phyloP scores from a whole-genome alignment of 2,113 vertebrate species.

The Leptocoma aspasia region DNA sequence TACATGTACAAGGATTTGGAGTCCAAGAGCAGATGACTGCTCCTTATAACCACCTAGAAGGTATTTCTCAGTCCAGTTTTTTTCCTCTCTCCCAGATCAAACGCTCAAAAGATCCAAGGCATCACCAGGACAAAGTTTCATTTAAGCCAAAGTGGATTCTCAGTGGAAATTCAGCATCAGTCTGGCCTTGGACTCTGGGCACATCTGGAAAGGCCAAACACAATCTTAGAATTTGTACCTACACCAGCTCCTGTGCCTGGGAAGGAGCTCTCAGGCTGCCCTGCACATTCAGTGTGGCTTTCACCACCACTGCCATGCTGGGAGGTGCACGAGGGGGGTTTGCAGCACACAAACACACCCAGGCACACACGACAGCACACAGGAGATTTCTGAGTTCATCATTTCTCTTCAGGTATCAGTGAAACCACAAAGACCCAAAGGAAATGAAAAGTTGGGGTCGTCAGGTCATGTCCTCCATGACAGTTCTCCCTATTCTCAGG shows the following conservation, averaged over 20 bases:
- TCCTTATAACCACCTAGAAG: background rate
- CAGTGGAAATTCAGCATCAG: background rate
- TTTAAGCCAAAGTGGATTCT: background rate
- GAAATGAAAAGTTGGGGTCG: background rate
- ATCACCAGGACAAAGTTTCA: background rate
- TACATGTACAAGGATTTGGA: background rate
- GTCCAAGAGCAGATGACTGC: background rate
- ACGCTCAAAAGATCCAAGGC: background rate
- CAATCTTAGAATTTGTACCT: background rate
- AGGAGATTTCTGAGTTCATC: background rate
- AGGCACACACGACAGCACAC: accelerated
- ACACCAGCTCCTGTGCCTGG: background rate
- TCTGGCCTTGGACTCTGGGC: background rate
- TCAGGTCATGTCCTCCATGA: background rate
- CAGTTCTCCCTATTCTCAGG: background rate
- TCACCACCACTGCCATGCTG: background rate
- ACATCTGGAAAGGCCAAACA: background rate
- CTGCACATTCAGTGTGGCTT: background rate
- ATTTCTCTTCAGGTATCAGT: background rate
- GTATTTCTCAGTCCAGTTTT: background rate
- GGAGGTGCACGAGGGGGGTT: background rate
- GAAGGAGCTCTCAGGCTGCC: background rate
- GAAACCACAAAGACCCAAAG: background rate
- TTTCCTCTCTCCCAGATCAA: background rate
- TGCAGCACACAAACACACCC: background rate